Base-by-base conservation (phyloP, 2,888 invertebrate genomes). In the Calameuta idolon region DNA sequence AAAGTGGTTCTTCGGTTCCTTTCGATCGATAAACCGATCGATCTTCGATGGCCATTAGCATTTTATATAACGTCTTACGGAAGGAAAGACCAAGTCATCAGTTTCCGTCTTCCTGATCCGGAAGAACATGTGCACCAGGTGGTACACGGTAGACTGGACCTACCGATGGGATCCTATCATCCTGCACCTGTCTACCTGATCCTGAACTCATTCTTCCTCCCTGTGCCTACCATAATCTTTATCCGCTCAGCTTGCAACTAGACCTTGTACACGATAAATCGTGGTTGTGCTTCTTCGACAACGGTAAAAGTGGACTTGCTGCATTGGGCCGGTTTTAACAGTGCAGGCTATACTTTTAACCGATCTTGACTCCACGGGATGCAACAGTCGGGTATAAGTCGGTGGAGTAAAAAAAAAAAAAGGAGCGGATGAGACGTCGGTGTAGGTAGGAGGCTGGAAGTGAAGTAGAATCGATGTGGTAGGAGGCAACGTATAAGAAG, bases 401-500 rank as follows among this genome's bases (percentile, higher is more conserved):
- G 55, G 55, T 9, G 9, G 55, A 55, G 55, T 9, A 55, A 55
- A 23, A 37, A 37, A 23, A 37, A 37, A 37, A 55, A 23, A 55
- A 55, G 55, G 9, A 55, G 55, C 55, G 55, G 55, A 23, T 55
- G 55, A 55, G 55, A 55, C 23, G 23, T 23, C 55, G 55, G 55
- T 15, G 55, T 23, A 23, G 55, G 55, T 23, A 55, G 23, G 55
- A 55, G 55, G 55, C 2, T 55, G 23, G 55, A 23, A 55, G 55
- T 55, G 55, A 55, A 55, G 55, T 55, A 55, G 55, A 55, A 55
- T 55, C 55, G 23, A 55, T 3, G 55, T 55, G 55, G 55, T 55
- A 81, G 80, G 82, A 80, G 79, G 33, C 35, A 77, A 75, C 69
- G 83, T 79, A 81, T 78, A 79, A 80, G 80, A 81, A 81, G 80